Evolutionary conservation across 2,113 vertebrate species (phyloP), one percentile per base, ranked within the genome.

Genomic region (Hypocryptadius cinnamomeus): DNA sequence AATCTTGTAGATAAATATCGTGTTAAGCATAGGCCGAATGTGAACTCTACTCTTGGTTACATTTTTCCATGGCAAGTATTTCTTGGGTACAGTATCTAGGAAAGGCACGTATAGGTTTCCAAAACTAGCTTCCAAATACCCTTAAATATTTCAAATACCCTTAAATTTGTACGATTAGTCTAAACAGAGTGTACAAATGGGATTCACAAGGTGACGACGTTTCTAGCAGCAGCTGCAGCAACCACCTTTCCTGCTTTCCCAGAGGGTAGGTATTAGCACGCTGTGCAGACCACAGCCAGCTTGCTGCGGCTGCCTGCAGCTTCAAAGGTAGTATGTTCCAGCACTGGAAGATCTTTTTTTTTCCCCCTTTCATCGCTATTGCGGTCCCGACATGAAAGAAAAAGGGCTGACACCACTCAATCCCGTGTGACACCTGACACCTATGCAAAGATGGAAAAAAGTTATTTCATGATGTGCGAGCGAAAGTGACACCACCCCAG

Each of bases 161-260:
- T n/a, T 21, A 57, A 86, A 78, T 80, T 51, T 37, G 42, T 71
- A 35, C 3, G 1, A 88, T 71, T 44, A 59, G 47, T 47, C 76
- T 79, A 28, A 77, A 64, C 21, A 3, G 45, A 37, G 25, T 3
- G 30, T 53, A 68, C 73, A 87, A 89, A 69, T 15, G 31, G 27
- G 60, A 80, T 83, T 85, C 81, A 50, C 21, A 61, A 50, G 21
- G 65, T 42, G 51, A 73, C 72, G 94, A 60, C 37, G 48, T 79
- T 93, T 96, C 79, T 22, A 95, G 91, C 63, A 92, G 91, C 87
- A 63, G 87, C 71, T n/a, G 87, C 85, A 63, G 54, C 60, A 68
- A 51, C 12, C 80, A 44, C 85, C 57, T 56, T 71, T 48, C 79
- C 89, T 37, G 92, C 65, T 94, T 92, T 94, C 93, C 92, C 92